Base-by-base conservation (phyloP, 92 coral and sea anemone species). In the Blastomussa wellsi region DNA sequence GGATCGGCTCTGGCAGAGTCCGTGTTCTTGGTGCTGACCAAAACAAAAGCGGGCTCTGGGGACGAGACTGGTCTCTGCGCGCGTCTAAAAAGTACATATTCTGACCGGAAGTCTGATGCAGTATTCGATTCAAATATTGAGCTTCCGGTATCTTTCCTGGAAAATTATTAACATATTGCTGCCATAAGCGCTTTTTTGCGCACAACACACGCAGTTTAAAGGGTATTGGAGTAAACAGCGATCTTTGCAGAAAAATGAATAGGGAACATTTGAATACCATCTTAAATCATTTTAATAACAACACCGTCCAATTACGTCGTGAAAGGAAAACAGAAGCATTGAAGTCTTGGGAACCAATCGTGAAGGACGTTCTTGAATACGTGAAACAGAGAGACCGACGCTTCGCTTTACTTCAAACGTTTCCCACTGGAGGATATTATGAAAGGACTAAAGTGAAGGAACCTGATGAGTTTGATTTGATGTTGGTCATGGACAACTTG, bases 381-480 rank as follows among this genome's bases (percentile, higher is more conserved):
- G 93, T 93, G 26, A 76, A 74, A 44, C 0, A 3, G 17, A 33
- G 5, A 15, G 93, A 93, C 17, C 2, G 12, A 1, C 86, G 95
- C 4, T 92, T 92, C 53, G 29, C 81, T 14, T 26, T 0, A 1
- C 66, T 92, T 0, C 38, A 20, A 14, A 51, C 71, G 11, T 2
- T 82, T 38, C 66, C 24, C 4, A 44, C 47, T 13, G 95, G 97
- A 31, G 89, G 97, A 38, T 92, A 78, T 51, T 93, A 92, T 35
- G 97, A 93, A 52, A 72, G 95, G 29, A 35, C 86, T 12, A 94
- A 94, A 71, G 92, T 90, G 2, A 73, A 81, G 20, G 82, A 74
- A 65, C 93, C 98, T 2, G 75, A 94, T 74, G 98, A 94, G 76
- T 94, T 94, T 75, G 98, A 94, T 64, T 6, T 94, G 13, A 92